Conservation (phyloP, 2,888 invertebrate genomes). For the Galeopsomyia nigrocyanea region DNA sequence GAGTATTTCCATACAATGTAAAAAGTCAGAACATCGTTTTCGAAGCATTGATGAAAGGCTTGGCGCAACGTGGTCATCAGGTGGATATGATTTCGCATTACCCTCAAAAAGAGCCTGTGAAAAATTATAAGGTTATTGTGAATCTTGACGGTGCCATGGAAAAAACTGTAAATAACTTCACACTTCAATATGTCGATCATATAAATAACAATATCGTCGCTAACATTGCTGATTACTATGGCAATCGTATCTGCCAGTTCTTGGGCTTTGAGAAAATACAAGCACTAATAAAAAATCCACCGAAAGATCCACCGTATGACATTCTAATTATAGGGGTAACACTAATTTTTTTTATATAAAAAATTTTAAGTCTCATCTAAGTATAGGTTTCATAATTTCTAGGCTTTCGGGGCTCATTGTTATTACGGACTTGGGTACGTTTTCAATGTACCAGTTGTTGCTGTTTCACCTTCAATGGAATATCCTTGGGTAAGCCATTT, state of each 20-base stretch:
- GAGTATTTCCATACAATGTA: conserved; percentile 67
- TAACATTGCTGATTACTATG: conserved; percentile 33
- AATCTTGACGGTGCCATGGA: conserved; percentile 50
- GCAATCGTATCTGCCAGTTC: conserved; percentile 48
- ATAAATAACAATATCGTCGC: neutral
- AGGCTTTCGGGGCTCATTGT: no score
- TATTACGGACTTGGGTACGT: no score
- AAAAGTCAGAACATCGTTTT: conserved; percentile 70
- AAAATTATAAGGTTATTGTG: conserved; percentile 63
- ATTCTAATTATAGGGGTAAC: conserved; percentile 54
- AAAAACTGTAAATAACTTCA: conserved; percentile 50
- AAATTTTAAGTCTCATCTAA: no score
- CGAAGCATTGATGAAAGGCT: conserved; percentile 64
- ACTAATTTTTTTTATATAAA: neutral
- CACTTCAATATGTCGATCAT: conserved; percentile 42
- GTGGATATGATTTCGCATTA: conserved; percentile 65
- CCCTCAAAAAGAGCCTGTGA: conserved; percentile 57
- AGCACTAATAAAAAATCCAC: conserved; percentile 51
- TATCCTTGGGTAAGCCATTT: no score
- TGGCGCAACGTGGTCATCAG: conserved; percentile 68
- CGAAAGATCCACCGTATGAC: conserved; percentile 53
- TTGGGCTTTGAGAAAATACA: conserved; percentile 44
- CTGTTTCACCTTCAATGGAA: no score
- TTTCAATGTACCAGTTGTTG: no score
- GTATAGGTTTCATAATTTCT: neutral